A percentile compares a stretch with the other conserved stretches of the same genome.
Evolutionary conservation across 2,797 vertebrate genomes (phyloP).

Genomic region (Odontamblyopus lacepedii): DNA sequence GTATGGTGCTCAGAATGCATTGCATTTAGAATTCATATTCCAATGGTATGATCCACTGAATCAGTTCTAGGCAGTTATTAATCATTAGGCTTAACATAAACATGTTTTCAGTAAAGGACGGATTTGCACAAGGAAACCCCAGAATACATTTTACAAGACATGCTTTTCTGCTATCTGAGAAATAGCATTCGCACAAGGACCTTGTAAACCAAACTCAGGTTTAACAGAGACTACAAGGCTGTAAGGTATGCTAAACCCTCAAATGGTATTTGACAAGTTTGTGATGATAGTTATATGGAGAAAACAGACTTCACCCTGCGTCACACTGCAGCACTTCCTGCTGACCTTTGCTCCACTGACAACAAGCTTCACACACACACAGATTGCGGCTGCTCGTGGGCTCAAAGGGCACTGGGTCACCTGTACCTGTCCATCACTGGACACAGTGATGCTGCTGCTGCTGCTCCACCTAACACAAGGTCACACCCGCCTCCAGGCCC

Average conservation of each 20-base stretch:
- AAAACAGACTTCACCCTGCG: constrained; percentile 19
- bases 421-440: constrained; percentile 48
- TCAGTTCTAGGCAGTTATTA: too few species aligned
- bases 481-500: constrained; percentile 45
- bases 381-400: constrained; percentile 21
- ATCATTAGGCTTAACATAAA: too few species aligned
- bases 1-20: too few species aligned
- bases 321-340: constrained; percentile 33
- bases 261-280: constrained; percentile 6
- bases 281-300: not conserved
- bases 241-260: constrained; percentile 2
- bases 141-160: too few species aligned
- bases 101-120: too few species aligned
- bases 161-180: not conserved
- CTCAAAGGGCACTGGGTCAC: constrained; percentile 65
- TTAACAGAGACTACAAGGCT: not conserved
- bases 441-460: constrained; percentile 37
- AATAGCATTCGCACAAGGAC: not conserved
- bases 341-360: constrained; percentile 37
- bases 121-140: too few species aligned
- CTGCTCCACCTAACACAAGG: constrained; percentile 38
- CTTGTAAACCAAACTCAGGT: not conserved
- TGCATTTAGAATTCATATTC: too few species aligned
- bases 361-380: constrained; percentile 30
- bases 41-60: too few species aligned